Evolutionary conservation across 1,140 invertebrate species (phyloP).

Genomic region (Drosophila cardini): DNA sequence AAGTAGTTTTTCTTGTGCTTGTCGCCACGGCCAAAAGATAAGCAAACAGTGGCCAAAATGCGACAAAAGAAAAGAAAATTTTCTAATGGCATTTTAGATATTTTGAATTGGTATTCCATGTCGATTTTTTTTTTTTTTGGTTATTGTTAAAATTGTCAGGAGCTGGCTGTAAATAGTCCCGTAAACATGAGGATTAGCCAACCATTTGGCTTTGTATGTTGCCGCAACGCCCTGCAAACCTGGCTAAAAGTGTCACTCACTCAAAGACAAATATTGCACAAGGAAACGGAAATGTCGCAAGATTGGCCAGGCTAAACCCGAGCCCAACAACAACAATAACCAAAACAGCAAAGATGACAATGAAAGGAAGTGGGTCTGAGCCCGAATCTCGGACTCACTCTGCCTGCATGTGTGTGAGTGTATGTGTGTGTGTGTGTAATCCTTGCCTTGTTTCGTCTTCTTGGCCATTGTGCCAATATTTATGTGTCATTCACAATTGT

Average conservation of each 20-base stretch:
- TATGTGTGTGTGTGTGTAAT: constrained; percentile 42
- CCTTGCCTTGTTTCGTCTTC: constrained; percentile 56
- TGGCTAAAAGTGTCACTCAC: constrained; percentile 80
- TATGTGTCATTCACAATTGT: constrained; percentile 80
- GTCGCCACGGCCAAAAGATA: constrained; percentile 50
- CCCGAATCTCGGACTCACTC: constrained; percentile 19
- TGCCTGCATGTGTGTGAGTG: constrained; percentile 25
- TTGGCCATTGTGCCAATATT: constrained; percentile 62
- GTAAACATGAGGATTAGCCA: constrained; percentile 79
- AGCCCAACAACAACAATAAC: constrained; percentile 39
- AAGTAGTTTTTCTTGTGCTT: constrained; percentile 71
- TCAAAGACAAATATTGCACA: constrained; percentile 78
- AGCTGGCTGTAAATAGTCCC: constrained; percentile 75
- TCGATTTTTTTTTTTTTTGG: constrained; percentile 61
- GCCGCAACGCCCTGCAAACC: constrained; percentile 26
- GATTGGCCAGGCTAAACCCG: constrained; percentile 54
- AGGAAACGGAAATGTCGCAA: constrained; percentile 80
- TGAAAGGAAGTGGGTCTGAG: constrained; percentile 26
- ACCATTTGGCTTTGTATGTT: constrained; percentile 59
- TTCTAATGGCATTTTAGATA: constrained; percentile 46
- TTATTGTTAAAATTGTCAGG: constrained; percentile 78
- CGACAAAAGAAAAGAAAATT: constrained; percentile 6
- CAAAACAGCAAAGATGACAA: constrained; percentile 5
- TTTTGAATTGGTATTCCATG: constrained; percentile 31
- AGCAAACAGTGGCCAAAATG: constrained; percentile 62